Conservation (phyloP, 1,140 invertebrate species). For the Aphidius ervi region DNA sequence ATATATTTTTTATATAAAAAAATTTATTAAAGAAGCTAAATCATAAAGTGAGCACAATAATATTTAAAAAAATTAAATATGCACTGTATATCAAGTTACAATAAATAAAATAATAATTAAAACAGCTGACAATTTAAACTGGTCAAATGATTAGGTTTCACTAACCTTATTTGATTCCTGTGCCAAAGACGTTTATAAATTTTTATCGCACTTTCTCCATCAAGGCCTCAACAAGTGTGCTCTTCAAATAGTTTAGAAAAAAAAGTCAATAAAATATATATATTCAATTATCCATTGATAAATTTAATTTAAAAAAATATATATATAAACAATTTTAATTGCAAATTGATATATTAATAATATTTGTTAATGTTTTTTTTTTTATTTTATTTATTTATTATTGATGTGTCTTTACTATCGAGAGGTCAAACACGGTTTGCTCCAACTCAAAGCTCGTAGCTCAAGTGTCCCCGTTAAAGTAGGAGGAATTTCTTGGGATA, state of each 20-base stretch:
- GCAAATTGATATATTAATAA: background rate
- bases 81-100: background rate
- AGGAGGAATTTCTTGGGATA: too few relatives aligned
- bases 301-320: background rate
- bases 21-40: background rate
- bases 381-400: background rate
- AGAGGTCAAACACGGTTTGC: conserved; percentile 36
- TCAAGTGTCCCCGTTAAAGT: background rate
- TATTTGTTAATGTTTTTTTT: background rate
- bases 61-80: background rate
- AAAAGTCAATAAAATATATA: background rate
- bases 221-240: conserved; percentile 13
- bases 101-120: background rate
- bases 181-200: conserved; percentile 17
- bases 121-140: background rate
- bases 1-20: background rate
- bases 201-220: conserved; percentile 27
- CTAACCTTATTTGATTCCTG: conserved; percentile 36
- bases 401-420: conserved; percentile 28
- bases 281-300: background rate
- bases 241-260: conserved; percentile 9
- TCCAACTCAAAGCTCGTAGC: conserved; percentile 1
- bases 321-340: background rate
- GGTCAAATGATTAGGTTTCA: conserved; percentile 34
- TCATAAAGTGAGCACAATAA: background rate